Evolutionary conservation across 2,888 invertebrate species (phyloP), one percentile per base, ranked within the genome.

Genomic region (Zonitis immaculata): DNA sequence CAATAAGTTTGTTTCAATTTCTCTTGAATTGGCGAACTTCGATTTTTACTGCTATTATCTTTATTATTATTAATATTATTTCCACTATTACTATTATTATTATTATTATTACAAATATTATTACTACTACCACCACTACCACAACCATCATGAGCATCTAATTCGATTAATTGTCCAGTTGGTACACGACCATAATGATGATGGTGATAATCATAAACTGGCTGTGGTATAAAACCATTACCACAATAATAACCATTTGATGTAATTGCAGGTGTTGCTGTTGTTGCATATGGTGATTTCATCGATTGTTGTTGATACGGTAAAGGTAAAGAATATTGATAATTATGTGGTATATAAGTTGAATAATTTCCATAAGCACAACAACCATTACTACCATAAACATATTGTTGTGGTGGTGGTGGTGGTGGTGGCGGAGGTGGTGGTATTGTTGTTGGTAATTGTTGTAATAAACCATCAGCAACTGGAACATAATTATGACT

Each of bases 161-260:
- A 63, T 67, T 87, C 87, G 57, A 88, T 87, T 9, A 88, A 71
- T 65, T 85, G 84, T 1, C 77, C 87, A 0, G 86, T 87, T 0
- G 87, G 87, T 7, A 87, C 84, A 11, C 79, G 61, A 60, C 18
- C 16, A 18, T 18, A 16, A 5, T 79, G 32, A 32, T 7, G 32
- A 8, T 32, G 32, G 6, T 12, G 28, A 8, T 79, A 80, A 62
- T 77, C 76, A 52, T 63, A 61, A 57, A 64, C 55, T 58, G 77
- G 73, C 42, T 75, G 74, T 14, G 77, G 55, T 35, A 50, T 47
- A 65, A 77, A 80, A 0, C 80, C 81, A 55, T 81, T 81, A 16
- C 66, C 42, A 51, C 65, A 66, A 51, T 67, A 70, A 53, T 66
- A 68, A 11, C 67, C 68, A 28, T 66, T 68, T 9, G 35, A n/a